Base-by-base conservation (phyloP, 1,140 invertebrate genomes). In the Leptinotarsa lineolata region DNA sequence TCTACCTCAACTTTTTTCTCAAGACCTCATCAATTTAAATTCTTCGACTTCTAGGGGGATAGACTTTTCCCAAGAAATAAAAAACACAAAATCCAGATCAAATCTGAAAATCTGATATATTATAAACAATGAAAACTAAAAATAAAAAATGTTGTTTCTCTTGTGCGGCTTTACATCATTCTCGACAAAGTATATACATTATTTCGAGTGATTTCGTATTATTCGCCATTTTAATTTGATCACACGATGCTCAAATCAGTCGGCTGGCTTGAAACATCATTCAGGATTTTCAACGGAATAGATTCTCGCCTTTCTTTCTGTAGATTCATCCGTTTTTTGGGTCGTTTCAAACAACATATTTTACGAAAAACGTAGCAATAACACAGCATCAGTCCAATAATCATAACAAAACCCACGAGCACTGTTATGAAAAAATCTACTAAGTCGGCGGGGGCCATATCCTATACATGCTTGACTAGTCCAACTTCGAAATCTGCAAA, bases 331-430 rank as follows among this genome's bases (percentile, higher is more conserved):
- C 46, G 39, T 68, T 77, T 77, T 63, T 72, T 74, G n/a, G 44
- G 46, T 4, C 67, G 45, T 20, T 68, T 67, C 30, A 73, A 63
- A 45, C 76, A 77, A 39, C 70, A 75, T 12, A 77, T 24, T 13
- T 77, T 70, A 18, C 61, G 67, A 21, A 77, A 75, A n/a, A 77
- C 76, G 60, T 70, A 77, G 15, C 63, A 61, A 44, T 77, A 77
- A 39, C 76, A 77, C 20, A 77, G 39, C 15, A 74, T 18, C 12
- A 77, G 68, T 15, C 65, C 71, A 18, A 70, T 68, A 1, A 77
- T 73, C 8, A 77, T 77, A 66, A 65, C 63, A 15, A 73, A 70
- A n/a, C 76, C 73, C 12, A 77, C 76, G 44, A 48, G 72, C 3
- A 77, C 13, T 5, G 76, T 77, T 6, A 77, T 70, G 67, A 67